Conservation (phyloP, 2,797 vertebrate genomes). For the Phrynocephalus forsythii region DNA sequence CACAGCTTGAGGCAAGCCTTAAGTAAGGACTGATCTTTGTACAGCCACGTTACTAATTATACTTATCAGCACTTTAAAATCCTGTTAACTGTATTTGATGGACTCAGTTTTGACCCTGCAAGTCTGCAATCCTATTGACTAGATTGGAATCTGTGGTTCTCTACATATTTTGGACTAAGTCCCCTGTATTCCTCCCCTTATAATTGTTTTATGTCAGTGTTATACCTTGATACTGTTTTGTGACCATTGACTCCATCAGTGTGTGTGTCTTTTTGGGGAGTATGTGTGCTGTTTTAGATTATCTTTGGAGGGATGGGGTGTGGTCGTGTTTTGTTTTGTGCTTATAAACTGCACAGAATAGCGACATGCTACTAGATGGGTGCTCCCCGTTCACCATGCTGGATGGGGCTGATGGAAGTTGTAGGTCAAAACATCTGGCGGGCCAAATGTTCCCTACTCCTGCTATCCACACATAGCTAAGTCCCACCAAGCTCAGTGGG, state of each 20-base stretch:
- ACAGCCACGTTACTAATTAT: slow-evolving; percentile 9
- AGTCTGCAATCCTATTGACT: neutral
- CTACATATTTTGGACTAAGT: neutral
- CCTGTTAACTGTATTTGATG: neutral
- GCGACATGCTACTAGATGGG: too few species aligned
- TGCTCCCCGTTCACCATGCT: too few species aligned
- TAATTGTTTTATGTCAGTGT: too few species aligned
- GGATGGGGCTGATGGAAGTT: neutral
- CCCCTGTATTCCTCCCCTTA: neutral
- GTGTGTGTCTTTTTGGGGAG: too few species aligned
- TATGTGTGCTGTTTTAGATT: too few species aligned
- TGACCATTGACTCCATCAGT: too few species aligned
- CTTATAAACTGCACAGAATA: too few species aligned
- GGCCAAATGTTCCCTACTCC: neutral
- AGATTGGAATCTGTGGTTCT: neutral
- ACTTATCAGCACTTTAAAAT: slow-evolving; percentile 25
- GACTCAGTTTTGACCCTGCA: too few species aligned
- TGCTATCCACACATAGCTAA: neutral
- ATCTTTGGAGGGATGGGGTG: too few species aligned
- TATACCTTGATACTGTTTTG: too few species aligned
- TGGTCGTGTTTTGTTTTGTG: too few species aligned
- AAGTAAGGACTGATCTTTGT: slow-evolving; percentile 20
- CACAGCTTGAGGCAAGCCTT: slow-evolving; percentile 18
- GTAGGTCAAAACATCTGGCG: neutral
- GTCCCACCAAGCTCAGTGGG: neutral